Base-by-base conservation (phyloP, 2,888 invertebrate species). In the Papilio elwesi region DNA sequence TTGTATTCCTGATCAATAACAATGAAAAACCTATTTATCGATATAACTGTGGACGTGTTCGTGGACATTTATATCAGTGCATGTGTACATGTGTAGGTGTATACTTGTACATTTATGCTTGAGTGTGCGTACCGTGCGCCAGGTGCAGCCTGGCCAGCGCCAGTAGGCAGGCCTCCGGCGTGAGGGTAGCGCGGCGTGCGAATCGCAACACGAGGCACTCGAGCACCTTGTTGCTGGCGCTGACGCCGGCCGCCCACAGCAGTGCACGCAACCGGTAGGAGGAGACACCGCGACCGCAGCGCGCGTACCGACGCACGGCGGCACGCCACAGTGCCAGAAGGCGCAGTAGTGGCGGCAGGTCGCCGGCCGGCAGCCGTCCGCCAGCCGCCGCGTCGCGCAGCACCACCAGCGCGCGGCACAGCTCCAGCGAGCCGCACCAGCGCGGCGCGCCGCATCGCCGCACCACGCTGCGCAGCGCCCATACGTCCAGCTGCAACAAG, bases 181-280 rank as follows among this genome's bases (percentile, higher is more conserved):
- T 11, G 16, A 77, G 74, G 51, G 63, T 10, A 67, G 65, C 75
- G 71, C 76, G 76, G 82, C 95, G 95, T 76, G 96, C 95, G 90
- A 95, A 96, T 76, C 96, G 90, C 78, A 96, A 89, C 76, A 96
- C 95, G 71, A 96, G 89, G 83, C 96, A 95, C 92, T 96, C 96
- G 77, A 96, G 90, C 75, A 96, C 90, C 96, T 96, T 96, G 88
- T 96, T 96, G 96, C 95, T 96, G 94, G 76, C 96, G 87, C 78
- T 95, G 52, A 86, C 81, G 75, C 96, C 76, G 95, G 95, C 88
- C 71, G 96, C 96, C 95, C 96, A 95, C 75, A 96, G 91, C 81
- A 96, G 90, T 65, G 95, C 94, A 80, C 96, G 90, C 81, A 96
- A 89, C 80, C 95, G 93, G 87, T 96, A 96, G 71, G 85, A 77